Base-by-base conservation (phyloP, 2,113 vertebrate genomes). In the Plectropomus leopardus region DNA sequence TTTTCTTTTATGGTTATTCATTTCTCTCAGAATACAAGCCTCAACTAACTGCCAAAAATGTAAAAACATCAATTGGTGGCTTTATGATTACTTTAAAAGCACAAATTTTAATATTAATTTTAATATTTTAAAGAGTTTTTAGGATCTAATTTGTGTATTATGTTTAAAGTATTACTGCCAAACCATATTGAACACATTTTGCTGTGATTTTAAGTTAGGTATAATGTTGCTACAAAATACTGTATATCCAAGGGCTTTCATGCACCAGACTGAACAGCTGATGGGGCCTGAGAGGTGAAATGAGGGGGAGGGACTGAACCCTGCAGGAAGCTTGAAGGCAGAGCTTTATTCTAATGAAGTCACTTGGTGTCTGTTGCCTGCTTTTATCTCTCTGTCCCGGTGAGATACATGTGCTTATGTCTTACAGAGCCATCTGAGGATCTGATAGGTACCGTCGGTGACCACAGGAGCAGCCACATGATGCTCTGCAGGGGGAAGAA, bases 271-370 rank as follows among this genome's bases (percentile, higher is more conserved):
- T 58, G 69, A 58, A 16, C 75, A 83, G 74, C 53, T 76, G 84
- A 64, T 80, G 64, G 50, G 40, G 40, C 30, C 34, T 44, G 72
- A 32, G 72, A 51, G 32, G 54, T 84, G 30, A 78, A 73, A 45
- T 45, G 32, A 69, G 73, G 83, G 84, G 92, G 93, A 82, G 91
- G 89, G 89, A 67, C 91, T 54, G 70, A 70, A 44, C 26, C 55
- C 67, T 67, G 59, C 64, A 75, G 77, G 55, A 78, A 73, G 58
- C 74, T 86, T 66, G 72, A 84, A 77, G 85, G 79, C 88, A 84
- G 67, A 75, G 67, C 42, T 48, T 57, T 15, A 57, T 71, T 84
- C 86, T 76, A 90, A 69, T 87, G 73, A 86, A 90, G 76, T 59
- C 77, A 61, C 72, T 55, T 15, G 47, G 60, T 80, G 70, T 57